Percentiles rank a stretch among this genome's conserved stretches.
Conservation (phyloP, 2,113 vertebrate species). For the Ammospiza nelsoni region DNA sequence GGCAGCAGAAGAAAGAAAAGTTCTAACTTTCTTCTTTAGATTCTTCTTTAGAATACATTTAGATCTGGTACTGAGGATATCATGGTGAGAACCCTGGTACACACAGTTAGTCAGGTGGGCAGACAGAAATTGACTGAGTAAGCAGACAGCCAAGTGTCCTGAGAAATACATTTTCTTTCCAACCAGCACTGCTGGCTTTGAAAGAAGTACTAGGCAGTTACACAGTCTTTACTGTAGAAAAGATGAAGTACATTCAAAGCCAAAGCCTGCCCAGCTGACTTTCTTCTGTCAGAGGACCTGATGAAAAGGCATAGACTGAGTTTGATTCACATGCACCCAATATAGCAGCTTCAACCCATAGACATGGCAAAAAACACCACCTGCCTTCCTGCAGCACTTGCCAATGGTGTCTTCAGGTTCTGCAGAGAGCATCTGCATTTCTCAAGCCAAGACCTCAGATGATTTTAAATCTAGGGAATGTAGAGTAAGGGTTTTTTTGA, state of each 20-base stretch:
- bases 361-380: background rate
- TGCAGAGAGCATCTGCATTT: background rate
- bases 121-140: background rate
- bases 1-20: background rate
- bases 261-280: background rate
- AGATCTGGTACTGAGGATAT: background rate
- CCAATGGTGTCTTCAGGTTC: background rate
- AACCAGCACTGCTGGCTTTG: background rate
- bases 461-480: background rate
- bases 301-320: background rate
- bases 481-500: background rate
- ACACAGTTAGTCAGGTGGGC: fast-evolving
- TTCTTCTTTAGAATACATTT: too few species aligned
- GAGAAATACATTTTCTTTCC: constrained; percentile 1
- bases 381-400: background rate
- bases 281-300: background rate
- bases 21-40: background rate
- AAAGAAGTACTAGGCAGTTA: background rate
- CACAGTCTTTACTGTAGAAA: background rate
- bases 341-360: background rate
- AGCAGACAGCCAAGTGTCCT: background rate
- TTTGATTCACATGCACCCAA: background rate
- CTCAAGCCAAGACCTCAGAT: background rate
- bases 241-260: background rate
- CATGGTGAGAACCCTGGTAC: background rate